phyloP scores from a whole-genome alignment of 2,888 invertebrate genomes.

The Prenolepis imparis region DNA sequence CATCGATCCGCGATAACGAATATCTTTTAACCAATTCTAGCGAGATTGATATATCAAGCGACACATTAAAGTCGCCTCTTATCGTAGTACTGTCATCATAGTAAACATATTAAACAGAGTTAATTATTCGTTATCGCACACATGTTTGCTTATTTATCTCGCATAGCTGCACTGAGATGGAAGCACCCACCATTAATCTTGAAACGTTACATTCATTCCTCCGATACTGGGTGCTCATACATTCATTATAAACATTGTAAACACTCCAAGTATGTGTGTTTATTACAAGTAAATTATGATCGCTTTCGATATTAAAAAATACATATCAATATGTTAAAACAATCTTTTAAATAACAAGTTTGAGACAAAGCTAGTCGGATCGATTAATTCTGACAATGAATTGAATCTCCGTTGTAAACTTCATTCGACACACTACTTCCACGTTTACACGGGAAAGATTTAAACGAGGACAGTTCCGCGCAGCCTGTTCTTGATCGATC shows the following conservation, averaged over 20 bases:
- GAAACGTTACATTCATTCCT: constrained; percentile 6
- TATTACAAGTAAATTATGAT: background rate
- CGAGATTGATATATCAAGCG: constrained; percentile 33
- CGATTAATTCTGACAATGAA: background rate
- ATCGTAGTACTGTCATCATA: constrained; percentile 26
- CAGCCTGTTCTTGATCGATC: constrained; percentile 14
- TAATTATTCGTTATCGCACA: constrained; percentile 34
- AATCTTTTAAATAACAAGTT: background rate
- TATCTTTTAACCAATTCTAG: background rate
- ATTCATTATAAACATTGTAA: background rate
- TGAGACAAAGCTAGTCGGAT: background rate
- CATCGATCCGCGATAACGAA: constrained; percentile 26
- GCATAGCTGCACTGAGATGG: background rate
- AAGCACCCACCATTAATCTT: constrained; percentile 17
- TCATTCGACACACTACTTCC: background rate
- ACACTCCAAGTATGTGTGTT: background rate
- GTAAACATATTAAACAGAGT: constrained; percentile 30
- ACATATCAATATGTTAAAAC: background rate
- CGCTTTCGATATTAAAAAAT: background rate
- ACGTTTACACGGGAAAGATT: background rate
- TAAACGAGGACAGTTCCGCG: background rate
- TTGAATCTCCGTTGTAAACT: background rate
- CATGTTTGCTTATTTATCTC: constrained; percentile 35
- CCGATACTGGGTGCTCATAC: background rate
- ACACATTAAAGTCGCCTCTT: constrained; percentile 21